phyloP scores from a whole-genome alignment of 1,140 invertebrate genomes.

The Eurytemora carolleeae region DNA sequence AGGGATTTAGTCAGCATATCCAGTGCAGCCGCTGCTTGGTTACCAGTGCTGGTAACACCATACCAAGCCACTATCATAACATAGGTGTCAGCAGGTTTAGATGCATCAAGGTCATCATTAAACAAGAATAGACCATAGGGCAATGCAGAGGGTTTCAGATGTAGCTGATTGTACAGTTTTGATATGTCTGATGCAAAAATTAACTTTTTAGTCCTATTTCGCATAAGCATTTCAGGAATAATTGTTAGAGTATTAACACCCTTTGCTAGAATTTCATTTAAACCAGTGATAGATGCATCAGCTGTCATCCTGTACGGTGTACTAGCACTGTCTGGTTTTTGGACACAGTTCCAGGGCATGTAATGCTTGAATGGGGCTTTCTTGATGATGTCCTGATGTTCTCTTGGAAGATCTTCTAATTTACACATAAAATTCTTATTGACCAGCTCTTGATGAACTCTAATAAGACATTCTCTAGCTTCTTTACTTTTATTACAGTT shows the following conservation, averaged over 20 bases:
- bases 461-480: neutral
- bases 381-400: neutral
- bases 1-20: neutral
- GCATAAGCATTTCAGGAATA: neutral
- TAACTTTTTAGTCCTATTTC: neutral
- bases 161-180: neutral
- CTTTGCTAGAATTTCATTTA: neutral
- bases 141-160: neutral
- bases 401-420: neutral
- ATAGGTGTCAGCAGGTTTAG: neutral
- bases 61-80: neutral
- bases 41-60: neutral
- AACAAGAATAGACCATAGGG: neutral
- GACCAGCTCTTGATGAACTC: neutral
- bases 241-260: neutral
- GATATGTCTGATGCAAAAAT: neutral
- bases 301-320: neutral
- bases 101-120: neutral
- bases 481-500: neutral
- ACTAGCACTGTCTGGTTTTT: neutral
- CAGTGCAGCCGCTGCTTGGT: neutral
- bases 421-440: neutral
- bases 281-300: neutral
- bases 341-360: neutral
- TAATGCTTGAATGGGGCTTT: neutral